Evolutionary conservation across 2,888 invertebrate species (phyloP), one percentile per base, ranked within the genome.

Genomic region (Protophormia terraenovae): DNA sequence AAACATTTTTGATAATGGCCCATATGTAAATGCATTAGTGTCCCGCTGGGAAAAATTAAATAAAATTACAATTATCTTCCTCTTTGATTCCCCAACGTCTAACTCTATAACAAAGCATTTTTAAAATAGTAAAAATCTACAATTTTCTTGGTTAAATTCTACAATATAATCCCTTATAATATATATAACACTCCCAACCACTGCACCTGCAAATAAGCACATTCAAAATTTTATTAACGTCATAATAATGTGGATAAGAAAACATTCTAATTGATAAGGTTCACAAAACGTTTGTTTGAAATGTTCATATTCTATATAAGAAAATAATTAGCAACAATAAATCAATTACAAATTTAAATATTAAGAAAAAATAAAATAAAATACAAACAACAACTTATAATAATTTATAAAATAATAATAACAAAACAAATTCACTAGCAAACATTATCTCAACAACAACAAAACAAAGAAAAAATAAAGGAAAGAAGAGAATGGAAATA

Each of bases 331-430:
- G 38, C 71, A 71, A 53, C 10, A 35, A 35, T n/a, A 75, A 60
- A 27, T 58, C 29, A 58, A 47, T 32, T 50, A 62, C n/a, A 55
- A 41, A 41, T 27, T 66, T 29, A 27, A 47, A 47, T 16, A 67
- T n/a, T 12, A 67, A 67, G 10, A 6, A 67, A 76, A 53, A 66
- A 41, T 24, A 76, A 16, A 32, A 12, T 4, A 19, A 24, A 6
- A 60, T 19, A 12, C 6, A 14, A 60, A 67, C 19, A 75, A 75
- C 19, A 87, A 84, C 71, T 82, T 86, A 83, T 79, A 86, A 81
- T 64, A 72, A 82, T 81, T 81, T 66, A 86, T 86, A 32, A 32
- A 14, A 35, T 58, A 67, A 50, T 19, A 27, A 69, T 35, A 22
- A 50, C 35, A 60, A 69, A 22, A 50, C 35, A 60, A 69, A n/a